These are phyloP conservation scores for Mamestra brassicae DNA, from an alignment of 2,888 invertebrate genomes.

Conservation along the genomic window DNA sequence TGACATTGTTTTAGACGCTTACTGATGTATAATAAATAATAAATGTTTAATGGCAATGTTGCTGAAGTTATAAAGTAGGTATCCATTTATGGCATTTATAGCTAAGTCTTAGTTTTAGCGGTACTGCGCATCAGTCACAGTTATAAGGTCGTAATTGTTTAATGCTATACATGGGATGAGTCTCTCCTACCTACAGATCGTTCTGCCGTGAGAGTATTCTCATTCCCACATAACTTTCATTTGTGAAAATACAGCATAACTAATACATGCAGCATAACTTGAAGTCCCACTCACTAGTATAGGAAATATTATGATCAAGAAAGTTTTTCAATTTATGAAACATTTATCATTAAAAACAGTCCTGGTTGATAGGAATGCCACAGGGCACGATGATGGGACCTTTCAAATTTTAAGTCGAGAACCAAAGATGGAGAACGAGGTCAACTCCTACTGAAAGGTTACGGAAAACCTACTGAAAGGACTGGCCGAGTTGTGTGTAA, in stretches of 20 bases:
- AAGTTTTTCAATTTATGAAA: not conserved
- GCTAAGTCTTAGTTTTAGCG: constrained; percentile 13
- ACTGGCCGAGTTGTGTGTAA: not conserved
- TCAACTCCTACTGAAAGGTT: no score
- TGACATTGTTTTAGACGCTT: constrained; percentile 36
- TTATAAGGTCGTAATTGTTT: constrained; percentile 15
- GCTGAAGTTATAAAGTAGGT: constrained; percentile 30
- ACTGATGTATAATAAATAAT: constrained; percentile 38
- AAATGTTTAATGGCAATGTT: constrained; percentile 40
- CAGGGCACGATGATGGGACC: constrained; percentile 16
- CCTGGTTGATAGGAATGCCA: not conserved
- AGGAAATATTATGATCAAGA: not conserved
- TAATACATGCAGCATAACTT: not conserved
- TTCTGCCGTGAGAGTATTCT: constrained; percentile 1
- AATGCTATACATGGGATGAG: constrained; percentile 6
- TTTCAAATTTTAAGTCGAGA: not conserved
- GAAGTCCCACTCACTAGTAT: not conserved
- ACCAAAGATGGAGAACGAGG: no score
- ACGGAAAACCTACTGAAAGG: no score
- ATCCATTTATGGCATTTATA: constrained; percentile 18
- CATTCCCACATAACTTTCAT: constrained; percentile 19
- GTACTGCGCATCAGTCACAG: constrained; percentile 7
- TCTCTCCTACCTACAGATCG: not conserved
- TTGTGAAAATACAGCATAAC: constrained; percentile 13
- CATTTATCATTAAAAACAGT: not conserved